Conservation (phyloP, 1,140 invertebrate genomes). For the Mercenaria mercenaria region DNA sequence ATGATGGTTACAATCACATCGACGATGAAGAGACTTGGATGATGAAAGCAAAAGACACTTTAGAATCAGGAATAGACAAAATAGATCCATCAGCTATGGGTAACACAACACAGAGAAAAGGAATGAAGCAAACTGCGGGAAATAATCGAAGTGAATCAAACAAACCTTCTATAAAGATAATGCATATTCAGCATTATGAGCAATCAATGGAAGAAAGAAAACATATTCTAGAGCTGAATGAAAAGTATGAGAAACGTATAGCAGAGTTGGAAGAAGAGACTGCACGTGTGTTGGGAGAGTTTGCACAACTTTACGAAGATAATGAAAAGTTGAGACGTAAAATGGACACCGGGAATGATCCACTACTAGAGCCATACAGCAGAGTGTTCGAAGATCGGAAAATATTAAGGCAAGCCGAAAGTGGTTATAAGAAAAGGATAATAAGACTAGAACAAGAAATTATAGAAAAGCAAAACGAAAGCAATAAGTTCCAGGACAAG, state of each 20-base stretch:
- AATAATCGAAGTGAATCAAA: neutral
- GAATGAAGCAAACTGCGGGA: neutral
- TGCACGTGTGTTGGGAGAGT: constrained; percentile 6
- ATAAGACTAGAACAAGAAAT: constrained; percentile 39
- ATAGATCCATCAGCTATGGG: neutral
- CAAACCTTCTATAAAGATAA: neutral
- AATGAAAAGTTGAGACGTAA: constrained; percentile 34
- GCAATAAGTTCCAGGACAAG: constrained; percentile 28
- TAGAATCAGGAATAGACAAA: neutral
- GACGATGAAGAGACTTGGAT: constrained; percentile 18
- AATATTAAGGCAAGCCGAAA: constrained; percentile 48
- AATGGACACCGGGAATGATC: constrained; percentile 52
- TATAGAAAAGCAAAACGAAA: constrained; percentile 14
- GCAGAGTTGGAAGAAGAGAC: constrained; percentile 33
- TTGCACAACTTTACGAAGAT: constrained; percentile 35
- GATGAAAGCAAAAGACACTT: neutral
- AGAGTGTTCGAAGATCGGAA: constrained; percentile 52
- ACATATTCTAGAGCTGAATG: neutral
- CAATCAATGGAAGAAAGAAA: constrained; percentile 3
- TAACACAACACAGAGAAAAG: neutral
- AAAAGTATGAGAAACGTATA: constrained; percentile 30
- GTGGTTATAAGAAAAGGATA: constrained; percentile 56
- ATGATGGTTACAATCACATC: neutral
- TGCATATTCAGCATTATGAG: neutral
- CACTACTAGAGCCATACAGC: constrained; percentile 36